These are phyloP conservation scores for Apotomis betuletana DNA, from an alignment of 2,888 invertebrate species.

Conservation along the genomic window DNA sequence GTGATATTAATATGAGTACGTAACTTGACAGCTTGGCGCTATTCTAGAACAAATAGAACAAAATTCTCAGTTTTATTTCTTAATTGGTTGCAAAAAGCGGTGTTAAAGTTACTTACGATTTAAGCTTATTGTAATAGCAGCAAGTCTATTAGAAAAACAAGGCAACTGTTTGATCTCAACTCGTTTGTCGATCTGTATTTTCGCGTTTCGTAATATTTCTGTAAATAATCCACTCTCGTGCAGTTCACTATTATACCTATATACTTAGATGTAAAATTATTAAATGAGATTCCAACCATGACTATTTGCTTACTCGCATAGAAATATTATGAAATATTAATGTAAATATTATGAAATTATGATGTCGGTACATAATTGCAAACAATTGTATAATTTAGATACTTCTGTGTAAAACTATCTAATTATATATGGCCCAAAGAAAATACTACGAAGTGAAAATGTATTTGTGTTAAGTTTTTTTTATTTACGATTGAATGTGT, in stretches of 20 bases:
- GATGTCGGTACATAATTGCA: not conserved
- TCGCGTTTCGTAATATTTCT: too few relatives aligned
- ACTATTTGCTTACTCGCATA: not conserved
- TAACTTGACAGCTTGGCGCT: not conserved
- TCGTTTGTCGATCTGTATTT: too few relatives aligned
- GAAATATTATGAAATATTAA: not conserved
- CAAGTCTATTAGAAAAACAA: too few relatives aligned
- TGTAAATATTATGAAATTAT: constrained; percentile 3
- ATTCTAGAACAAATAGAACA: not conserved
- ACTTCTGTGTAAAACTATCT: not conserved
- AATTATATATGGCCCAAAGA: too few relatives aligned
- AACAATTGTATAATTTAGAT: not conserved
- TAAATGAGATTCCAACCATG: not conserved
- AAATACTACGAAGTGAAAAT: too few relatives aligned
- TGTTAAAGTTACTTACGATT: too few relatives aligned
- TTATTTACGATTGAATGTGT: not conserved
- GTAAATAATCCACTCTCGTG: too few relatives aligned
- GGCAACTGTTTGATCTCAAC: too few relatives aligned
- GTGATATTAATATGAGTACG: not conserved
- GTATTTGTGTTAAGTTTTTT: not conserved
- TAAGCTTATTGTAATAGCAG: too few relatives aligned
- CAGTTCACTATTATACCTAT: too few relatives aligned
- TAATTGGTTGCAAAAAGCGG: too few relatives aligned
- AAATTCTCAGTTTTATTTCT: not conserved
- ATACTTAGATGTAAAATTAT: too few relatives aligned